These are phyloP conservation scores for Drosophila neotestacea DNA, from an alignment of 2,888 invertebrate genomes.

Conservation along the genomic window DNA sequence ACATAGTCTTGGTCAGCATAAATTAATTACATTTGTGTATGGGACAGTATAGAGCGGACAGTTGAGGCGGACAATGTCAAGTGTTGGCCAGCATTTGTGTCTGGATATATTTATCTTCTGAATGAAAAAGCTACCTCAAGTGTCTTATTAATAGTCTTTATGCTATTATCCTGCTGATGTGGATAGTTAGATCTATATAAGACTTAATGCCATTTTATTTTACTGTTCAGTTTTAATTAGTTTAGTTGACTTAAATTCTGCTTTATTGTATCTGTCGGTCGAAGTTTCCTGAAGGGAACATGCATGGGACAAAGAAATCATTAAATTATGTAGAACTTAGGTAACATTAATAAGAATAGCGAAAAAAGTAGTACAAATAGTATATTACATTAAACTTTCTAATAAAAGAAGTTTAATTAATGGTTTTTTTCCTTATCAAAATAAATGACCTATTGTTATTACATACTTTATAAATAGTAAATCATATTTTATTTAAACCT, in stretches of 20 bases:
- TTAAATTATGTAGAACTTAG: too few relatives aligned
- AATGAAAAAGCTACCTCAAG: slow-evolving; percentile 2
- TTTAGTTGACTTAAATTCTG: not conserved
- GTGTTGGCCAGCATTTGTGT: slow-evolving; percentile 16
- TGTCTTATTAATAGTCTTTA: slow-evolving; percentile 14
- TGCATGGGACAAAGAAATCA: too few relatives aligned
- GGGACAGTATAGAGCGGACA: slow-evolving; percentile 21
- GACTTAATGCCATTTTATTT: not conserved
- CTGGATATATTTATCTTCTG: not conserved
- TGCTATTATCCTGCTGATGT: not conserved
- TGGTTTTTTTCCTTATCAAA: too few relatives aligned
- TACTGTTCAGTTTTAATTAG: not conserved
- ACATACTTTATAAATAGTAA: too few relatives aligned
- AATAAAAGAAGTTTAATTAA: too few relatives aligned
- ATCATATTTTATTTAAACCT: too few relatives aligned
- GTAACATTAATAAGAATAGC: too few relatives aligned
- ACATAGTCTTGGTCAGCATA: slow-evolving; percentile 62
- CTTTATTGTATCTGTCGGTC: not conserved
- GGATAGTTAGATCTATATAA: not conserved
- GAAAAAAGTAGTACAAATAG: too few relatives aligned
- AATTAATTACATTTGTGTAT: slow-evolving; percentile 68
- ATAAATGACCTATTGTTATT: too few relatives aligned
- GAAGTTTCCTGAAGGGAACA: not conserved
- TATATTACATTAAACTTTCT: too few relatives aligned
- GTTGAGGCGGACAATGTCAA: slow-evolving; percentile 30